These are phyloP conservation scores for Odocoileus virginianus DNA, from an alignment of 2,113 vertebrate genomes.

Conservation along the genomic window DNA sequence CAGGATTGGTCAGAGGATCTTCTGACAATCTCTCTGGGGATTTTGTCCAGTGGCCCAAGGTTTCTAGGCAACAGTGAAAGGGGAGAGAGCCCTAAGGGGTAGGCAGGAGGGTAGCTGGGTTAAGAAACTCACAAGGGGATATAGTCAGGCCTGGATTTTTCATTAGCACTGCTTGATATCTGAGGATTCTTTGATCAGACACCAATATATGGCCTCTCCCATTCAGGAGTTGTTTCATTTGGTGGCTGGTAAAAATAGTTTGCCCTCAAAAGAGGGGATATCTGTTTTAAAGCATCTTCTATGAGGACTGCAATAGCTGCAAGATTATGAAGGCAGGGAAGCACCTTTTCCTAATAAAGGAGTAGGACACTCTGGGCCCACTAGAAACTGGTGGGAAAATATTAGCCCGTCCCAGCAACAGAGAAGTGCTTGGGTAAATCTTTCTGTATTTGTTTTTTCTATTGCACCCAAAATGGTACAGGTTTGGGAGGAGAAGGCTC, in stretches of 20 bases:
- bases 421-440: background rate
- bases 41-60: background rate
- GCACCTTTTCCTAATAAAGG: background rate
- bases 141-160: background rate
- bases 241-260: background rate
- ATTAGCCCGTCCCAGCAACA: background rate
- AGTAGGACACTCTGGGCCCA: background rate
- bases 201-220: background rate
- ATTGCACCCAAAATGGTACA: background rate
- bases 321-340: background rate
- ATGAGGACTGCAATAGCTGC: background rate
- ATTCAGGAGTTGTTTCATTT: background rate
- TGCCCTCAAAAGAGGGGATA: background rate
- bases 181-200: background rate
- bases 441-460: background rate
- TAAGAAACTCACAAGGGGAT: background rate
- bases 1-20: background rate
- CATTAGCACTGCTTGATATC: background rate
- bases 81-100: background rate
- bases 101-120: background rate
- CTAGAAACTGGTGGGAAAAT: background rate
- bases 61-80: background rate
- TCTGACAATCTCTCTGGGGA: background rate
- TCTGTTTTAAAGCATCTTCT: background rate
- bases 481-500: rapidly evolving